Evolutionary conservation across 2,797 vertebrate genomes (phyloP).

Genomic region (Gadopsis bispinosus): DNA sequence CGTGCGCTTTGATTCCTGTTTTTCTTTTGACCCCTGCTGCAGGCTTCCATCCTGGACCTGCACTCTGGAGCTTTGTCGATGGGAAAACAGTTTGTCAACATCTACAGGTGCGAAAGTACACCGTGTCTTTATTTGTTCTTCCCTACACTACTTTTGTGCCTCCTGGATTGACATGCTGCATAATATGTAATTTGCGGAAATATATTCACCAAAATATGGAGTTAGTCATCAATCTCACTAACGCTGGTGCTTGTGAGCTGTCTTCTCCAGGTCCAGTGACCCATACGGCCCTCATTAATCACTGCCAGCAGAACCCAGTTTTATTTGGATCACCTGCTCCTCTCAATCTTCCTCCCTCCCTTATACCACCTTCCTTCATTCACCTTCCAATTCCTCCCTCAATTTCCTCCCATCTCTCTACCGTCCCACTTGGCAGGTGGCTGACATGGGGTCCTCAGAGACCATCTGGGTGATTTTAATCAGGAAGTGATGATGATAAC

Average conservation of each 20-base stretch:
- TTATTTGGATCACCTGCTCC: constrained; percentile 18
- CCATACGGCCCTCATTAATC: constrained; percentile 42
- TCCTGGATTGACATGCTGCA: background rate
- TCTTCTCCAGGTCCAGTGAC: constrained; percentile 35
- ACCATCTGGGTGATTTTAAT: constrained; percentile 53
- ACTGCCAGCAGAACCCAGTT: constrained; percentile 20
- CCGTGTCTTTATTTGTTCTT: background rate
- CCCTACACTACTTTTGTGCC: background rate
- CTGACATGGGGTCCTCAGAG: constrained; percentile 13
- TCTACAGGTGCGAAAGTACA: constrained; percentile 90
- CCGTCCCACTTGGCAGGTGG: background rate
- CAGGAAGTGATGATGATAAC: constrained; percentile 23
- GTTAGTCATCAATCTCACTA: constrained; percentile 41
- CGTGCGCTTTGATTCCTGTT: background rate
- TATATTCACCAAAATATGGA: background rate
- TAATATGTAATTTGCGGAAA: constrained; percentile 24
- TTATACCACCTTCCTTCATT: background rate
- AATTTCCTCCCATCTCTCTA: background rate
- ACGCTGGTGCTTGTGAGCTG: constrained; percentile 8
- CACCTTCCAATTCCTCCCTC: too few relatives aligned
- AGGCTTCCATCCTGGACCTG: constrained; percentile 97
- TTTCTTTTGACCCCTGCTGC: constrained; percentile 51
- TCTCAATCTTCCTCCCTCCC: background rate
- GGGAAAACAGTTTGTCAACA: constrained; percentile 96
- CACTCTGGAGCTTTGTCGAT: constrained; percentile 96